Evolutionary conservation across 2,888 invertebrate species (phyloP), one percentile per base, ranked within the genome.

Genomic region (Agonopterix alstromeriana): DNA sequence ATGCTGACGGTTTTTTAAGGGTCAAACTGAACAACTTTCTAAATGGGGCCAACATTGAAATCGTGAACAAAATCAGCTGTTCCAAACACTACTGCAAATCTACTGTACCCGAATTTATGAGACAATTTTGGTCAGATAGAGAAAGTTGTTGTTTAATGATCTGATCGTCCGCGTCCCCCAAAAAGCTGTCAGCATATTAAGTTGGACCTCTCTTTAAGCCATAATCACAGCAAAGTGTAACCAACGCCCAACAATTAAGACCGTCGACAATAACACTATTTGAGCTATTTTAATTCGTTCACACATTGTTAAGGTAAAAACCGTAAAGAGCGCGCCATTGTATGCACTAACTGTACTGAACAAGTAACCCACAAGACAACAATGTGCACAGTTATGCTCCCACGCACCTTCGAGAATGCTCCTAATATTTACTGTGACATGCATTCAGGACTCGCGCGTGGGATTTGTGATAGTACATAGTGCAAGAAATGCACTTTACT

Each of bases 341-440:
- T 11, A 10, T 10, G 10, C 42, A 11, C 11, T 42, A 65, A 65
- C 63, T 56, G 68, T 68, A 62, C 60, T 55, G 61, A 58, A 57
- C 65, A 56, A 67, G 62, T 73, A 71, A 71, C 74, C 73, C 50
- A 70, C 58, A 61, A 66, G 58, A 55, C 54, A 47, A 74, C 72
- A 71, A 74, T 70, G 58, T 51, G 49, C 46, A 67, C 70, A 65
- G 70, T 71, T 70, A 71, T 48, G 53, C 53, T 74, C 72, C 58
- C 73, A 70, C 70, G 67, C 58, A 52, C 52, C 43, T 56, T 52
- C 45, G 42, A 17, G 46, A 48, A 46, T 49, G 50, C 47, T 50
- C 54, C 56, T 64, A 58, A 60, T 64, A 57, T 65, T 65, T 69
- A 61, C 58, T 57, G 56, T 53, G 52, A 27, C 27, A 27, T 27